Conservation (phyloP, 2,888 invertebrate genomes). For the Helleia helle region DNA sequence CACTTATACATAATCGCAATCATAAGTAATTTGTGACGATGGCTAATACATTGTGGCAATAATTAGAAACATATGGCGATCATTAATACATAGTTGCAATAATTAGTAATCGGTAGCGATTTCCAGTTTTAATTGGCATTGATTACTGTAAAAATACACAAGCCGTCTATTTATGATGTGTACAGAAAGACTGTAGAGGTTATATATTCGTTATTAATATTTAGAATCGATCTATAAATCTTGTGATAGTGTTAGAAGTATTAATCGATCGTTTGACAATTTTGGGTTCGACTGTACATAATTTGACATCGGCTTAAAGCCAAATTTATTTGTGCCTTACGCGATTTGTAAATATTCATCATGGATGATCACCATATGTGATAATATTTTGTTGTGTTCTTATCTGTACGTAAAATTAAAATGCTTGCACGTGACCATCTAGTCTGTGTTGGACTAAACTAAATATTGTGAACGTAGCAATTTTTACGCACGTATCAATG, state of each 20-base stretch:
- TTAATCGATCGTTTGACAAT: constrained; percentile 20
- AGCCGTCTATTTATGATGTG: neutral
- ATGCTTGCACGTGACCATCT: constrained; percentile 49
- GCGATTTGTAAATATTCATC: constrained; percentile 58
- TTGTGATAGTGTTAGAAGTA: constrained; percentile 12
- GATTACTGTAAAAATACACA: neutral
- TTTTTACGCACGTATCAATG: constrained; percentile 12
- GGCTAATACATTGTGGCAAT: no score
- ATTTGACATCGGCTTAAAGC: constrained; percentile 47
- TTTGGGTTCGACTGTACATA: constrained; percentile 61
- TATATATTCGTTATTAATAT: constrained; percentile 2
- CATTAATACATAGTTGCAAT: no score
- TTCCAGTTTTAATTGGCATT: no score
- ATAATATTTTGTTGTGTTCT: constrained; percentile 52
- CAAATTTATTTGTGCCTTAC: constrained; percentile 60
- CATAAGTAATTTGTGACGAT: no score
- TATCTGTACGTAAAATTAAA: constrained; percentile 24
- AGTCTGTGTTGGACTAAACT: constrained; percentile 43
- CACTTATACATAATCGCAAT: no score
- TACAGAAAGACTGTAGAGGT: neutral
- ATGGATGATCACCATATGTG: constrained; percentile 50
- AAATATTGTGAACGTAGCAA: constrained; percentile 8
- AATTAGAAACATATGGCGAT: no score
- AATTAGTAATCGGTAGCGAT: no score
- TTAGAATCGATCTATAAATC: neutral